Conservation (phyloP, 2,797 vertebrate genomes). For the Geotrypetes seraphini region DNA sequence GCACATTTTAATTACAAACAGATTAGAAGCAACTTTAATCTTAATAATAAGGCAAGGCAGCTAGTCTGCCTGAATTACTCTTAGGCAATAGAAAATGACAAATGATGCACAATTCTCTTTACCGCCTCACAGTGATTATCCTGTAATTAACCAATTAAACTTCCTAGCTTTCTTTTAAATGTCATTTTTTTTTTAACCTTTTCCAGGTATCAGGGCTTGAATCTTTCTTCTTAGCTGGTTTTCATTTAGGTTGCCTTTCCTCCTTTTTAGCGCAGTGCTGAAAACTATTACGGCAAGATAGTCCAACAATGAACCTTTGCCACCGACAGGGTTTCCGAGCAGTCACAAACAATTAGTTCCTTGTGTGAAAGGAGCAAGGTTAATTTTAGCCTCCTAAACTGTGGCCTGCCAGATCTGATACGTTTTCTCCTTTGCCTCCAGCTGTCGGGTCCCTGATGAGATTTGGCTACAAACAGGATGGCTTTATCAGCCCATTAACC, state of each 20-base stretch:
- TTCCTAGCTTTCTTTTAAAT: not conserved
- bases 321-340: conserved; percentile 29
- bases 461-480: conserved; percentile 34
- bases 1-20: too few relatives aligned
- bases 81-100: too few relatives aligned
- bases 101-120: not conserved
- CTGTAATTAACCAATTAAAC: not conserved
- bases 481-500: conserved; percentile 42
- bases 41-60: too few relatives aligned
- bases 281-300: conserved; percentile 17
- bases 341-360: conserved; percentile 46
- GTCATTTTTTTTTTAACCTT: not conserved
- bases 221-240: not conserved
- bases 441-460: conserved; percentile 38
- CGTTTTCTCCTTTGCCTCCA: conserved; percentile 26
- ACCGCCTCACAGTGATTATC: not conserved
- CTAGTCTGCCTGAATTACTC: too few relatives aligned
- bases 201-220: not conserved
- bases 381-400: conserved; percentile 44
- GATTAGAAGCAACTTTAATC: too few relatives aligned
- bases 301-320: conserved; percentile 28
- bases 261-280: too few relatives aligned
- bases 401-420: conserved; percentile 42
- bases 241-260: too few relatives aligned
- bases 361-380: conserved; percentile 38